Evolutionary conservation across 2,797 vertebrate species (phyloP), one percentile per base, ranked within the genome.

Genomic region (Myotis myotis): DNA sequence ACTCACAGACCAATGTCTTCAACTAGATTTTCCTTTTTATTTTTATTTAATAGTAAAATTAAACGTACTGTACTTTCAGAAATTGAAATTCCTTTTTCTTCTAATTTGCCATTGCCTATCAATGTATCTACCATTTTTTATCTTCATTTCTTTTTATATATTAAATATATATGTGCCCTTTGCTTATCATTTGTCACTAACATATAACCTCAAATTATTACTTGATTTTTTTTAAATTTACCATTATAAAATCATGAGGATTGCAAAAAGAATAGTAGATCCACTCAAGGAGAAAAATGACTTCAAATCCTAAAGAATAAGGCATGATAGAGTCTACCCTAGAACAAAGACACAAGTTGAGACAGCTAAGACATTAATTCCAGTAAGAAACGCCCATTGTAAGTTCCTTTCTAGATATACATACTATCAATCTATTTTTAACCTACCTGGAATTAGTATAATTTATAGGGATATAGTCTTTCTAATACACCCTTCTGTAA

Each of bases 21-120:
- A 95, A 38, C 23, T 66, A 53, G 53, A n/a, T 23, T n/a, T 60
- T 75, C 75, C 20, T 36, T 76, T 55, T 51, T 44, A 30, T 44
- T 64, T 74, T 3, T 49, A 6, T 68, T 95, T 93, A 80, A 47
- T 5, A 95, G 20, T 41, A 41, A 96, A 93, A 86, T 93, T 72
- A 62, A 88, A 76, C 28, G 74, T 55, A 80, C 33, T 80, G 74
- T 55, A 80, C 33, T 80, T 75, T 94, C 62, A 91, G 41, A 94
- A 91, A 55, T 8, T 82, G n/a, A 80, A 79, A 87, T 78, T 7
- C 19, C n/a, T 64, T 55, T 86, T 60, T 89, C 25, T 53, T 25
- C 41, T 44, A 51, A 51, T 78, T 72, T 64, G 8, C 28, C 25
- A 60, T 38, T 75, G 17, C 11, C 51, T 86, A 8, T 57, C n/a